phyloP scores from a whole-genome alignment of 2,888 invertebrate species.

The Dolomedes plantarius region DNA sequence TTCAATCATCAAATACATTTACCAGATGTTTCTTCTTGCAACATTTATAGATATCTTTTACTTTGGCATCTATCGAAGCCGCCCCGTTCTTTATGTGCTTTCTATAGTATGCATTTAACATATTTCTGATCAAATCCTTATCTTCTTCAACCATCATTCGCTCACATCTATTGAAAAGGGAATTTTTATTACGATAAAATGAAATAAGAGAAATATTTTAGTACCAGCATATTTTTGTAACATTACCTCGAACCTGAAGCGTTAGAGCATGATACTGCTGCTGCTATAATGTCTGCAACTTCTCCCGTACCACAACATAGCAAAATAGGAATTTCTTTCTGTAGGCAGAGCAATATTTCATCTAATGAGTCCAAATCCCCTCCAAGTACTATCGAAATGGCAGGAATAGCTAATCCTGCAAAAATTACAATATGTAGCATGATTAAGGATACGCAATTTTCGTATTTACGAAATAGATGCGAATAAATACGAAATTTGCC shows the following conservation, averaged over 20 bases:
- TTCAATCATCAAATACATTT: no score
- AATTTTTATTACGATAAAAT: no score
- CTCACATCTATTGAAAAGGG: constrained; percentile 34
- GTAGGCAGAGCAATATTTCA: constrained; percentile 76
- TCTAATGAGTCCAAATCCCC: constrained; percentile 77
- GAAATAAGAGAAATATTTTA: not conserved
- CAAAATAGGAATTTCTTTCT: constrained; percentile 77
- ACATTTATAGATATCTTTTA: constrained; percentile 66
- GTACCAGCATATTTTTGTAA: not conserved
- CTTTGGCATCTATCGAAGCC: constrained; percentile 52
- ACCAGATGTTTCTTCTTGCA: constrained; percentile 64
- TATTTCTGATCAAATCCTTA: constrained; percentile 62
- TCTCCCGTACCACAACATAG: constrained; percentile 78
- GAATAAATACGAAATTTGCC: no score
- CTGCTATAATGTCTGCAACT: constrained; percentile 77
- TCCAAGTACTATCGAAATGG: constrained; percentile 77
- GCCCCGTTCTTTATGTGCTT: constrained; percentile 47
- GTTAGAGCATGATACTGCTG: constrained; percentile 46
- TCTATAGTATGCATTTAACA: constrained; percentile 46
- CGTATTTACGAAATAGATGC: no score
- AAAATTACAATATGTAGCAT: no score
- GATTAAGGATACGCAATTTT: no score
- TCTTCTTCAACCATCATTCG: constrained; percentile 53
- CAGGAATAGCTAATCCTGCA: constrained; percentile 77
- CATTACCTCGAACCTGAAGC: constrained; percentile 44